A percentile compares a stretch with the other conserved stretches of the same genome.
Conservation (phyloP, 2,797 vertebrate genomes). For the Buceros bicornis region DNA sequence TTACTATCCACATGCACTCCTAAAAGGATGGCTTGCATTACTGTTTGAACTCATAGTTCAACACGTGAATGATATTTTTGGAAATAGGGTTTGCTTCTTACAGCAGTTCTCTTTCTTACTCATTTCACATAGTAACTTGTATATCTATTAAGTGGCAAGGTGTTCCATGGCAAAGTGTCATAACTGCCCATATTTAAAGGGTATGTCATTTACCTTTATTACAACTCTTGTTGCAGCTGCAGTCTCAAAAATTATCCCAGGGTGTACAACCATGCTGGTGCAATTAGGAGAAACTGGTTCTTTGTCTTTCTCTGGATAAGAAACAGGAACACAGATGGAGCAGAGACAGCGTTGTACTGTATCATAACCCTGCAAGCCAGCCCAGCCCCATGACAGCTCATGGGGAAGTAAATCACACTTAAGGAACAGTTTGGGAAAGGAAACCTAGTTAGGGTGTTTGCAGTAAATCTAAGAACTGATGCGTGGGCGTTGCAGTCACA, state of each 20-base stretch:
- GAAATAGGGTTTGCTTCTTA: background rate
- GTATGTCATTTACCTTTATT: conserved; percentile 58
- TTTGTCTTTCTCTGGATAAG: conserved; percentile 1
- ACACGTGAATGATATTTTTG: background rate
- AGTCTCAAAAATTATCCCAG: conserved; percentile 36
- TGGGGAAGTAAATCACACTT: background rate
- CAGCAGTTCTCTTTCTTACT: background rate
- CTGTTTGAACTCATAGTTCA: background rate
- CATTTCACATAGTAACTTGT: background rate
- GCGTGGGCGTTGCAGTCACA: background rate
- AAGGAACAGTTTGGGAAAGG: background rate
- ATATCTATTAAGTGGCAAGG: background rate
- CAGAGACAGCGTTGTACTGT: background rate
- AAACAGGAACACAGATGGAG: background rate
- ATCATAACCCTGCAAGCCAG: background rate
- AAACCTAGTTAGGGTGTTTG: conserved; percentile 23
- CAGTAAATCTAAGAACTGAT: background rate
- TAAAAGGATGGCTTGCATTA: background rate
- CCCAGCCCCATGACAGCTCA: background rate
- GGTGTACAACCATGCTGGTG: background rate
- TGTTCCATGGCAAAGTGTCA: conserved; percentile 26
- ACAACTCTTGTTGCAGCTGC: background rate
- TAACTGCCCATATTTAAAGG: conserved; percentile 40
- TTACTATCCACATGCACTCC: background rate
- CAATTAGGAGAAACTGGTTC: background rate